These are phyloP conservation scores for Drosophila putrida DNA, from an alignment of 2,888 invertebrate species.

Conservation along the genomic window DNA sequence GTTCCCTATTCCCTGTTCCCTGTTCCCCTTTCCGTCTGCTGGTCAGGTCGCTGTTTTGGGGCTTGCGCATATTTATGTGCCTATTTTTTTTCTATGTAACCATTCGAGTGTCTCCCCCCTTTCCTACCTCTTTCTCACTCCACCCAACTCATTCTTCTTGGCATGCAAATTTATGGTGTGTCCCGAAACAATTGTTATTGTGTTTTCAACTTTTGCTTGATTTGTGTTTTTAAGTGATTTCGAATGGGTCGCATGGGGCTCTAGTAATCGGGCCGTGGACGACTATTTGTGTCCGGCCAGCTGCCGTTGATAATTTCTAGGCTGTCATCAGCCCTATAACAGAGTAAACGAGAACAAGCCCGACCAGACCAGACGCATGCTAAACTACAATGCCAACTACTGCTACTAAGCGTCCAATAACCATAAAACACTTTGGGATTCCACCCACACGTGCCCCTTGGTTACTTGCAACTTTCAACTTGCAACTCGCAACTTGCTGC, in stretches of 20 bases:
- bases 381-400: slow-evolving; percentile 42
- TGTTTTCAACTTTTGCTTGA: slow-evolving; percentile 81
- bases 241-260: slow-evolving; percentile 75
- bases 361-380: slow-evolving; percentile 44
- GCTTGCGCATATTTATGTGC: slow-evolving; percentile 73
- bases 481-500: slow-evolving; percentile 27
- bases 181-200: slow-evolving; percentile 83
- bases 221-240: slow-evolving; percentile 81
- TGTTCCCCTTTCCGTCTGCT: slow-evolving; percentile 9
- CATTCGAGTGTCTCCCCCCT: slow-evolving; percentile 14
- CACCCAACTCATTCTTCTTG: slow-evolving; percentile 48
- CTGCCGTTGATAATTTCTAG: slow-evolving; percentile 71
- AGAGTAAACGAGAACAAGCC: background rate
- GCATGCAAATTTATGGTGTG: slow-evolving; percentile 83
- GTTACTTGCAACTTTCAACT: background rate
- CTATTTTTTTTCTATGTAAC: slow-evolving; percentile 61
- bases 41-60: slow-evolving; percentile 37
- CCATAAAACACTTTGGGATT: slow-evolving; percentile 70
- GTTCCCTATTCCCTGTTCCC: background rate
- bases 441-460: slow-evolving; percentile 20
- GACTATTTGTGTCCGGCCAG: slow-evolving; percentile 65
- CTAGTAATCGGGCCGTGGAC: slow-evolving; percentile 44
- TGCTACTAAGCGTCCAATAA: slow-evolving; percentile 71
- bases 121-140: too few relatives aligned
- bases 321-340: slow-evolving; percentile 59